Evolutionary conservation across 2,888 invertebrate species (phyloP).

Genomic region (Aleiodes alternator): DNA sequence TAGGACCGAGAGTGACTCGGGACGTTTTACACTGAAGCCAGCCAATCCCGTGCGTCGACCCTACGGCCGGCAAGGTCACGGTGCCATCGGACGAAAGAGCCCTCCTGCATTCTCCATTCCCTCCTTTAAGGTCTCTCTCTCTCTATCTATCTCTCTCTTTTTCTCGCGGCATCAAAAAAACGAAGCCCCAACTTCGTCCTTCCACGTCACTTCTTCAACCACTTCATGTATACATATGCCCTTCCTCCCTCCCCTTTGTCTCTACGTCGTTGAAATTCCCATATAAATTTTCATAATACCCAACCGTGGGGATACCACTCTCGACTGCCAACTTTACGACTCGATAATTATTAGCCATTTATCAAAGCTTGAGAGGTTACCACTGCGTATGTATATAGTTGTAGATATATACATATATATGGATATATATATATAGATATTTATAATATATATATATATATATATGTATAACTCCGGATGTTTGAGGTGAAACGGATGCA

Average conservation of each 20-base stretch:
- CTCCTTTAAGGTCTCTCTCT: constrained; percentile 36
- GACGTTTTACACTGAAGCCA: constrained; percentile 45
- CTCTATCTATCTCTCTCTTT: constrained; percentile 47
- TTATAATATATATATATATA: not conserved
- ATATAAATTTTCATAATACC: constrained; percentile 54
- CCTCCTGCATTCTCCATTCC: constrained; percentile 48
- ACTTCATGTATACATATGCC: constrained; percentile 30
- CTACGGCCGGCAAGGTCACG: constrained; percentile 56
- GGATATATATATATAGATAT: constrained; percentile 2
- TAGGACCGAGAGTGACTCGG: constrained; percentile 42
- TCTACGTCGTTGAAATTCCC: constrained; percentile 34
- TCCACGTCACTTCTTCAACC: constrained; percentile 49
- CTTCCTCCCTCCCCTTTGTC: constrained; percentile 2
- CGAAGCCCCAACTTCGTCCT: constrained; percentile 36
- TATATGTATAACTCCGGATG: constrained; percentile 26
- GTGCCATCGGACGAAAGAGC: constrained; percentile 54
- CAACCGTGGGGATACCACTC: constrained; percentile 44
- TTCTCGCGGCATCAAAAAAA: constrained; percentile 48
- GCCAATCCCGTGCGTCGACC: constrained; percentile 57
- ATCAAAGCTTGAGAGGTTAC: constrained; percentile 49
- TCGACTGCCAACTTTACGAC: constrained; percentile 52
- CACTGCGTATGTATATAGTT: not conserved
- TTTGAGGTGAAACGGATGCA: constrained; percentile 31
- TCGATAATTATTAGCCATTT: constrained; percentile 56
- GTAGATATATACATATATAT: not conserved